These are phyloP conservation scores for Rotaria magnacalcarata DNA, from an alignment of 2,888 invertebrate species.

Conservation along the genomic window DNA sequence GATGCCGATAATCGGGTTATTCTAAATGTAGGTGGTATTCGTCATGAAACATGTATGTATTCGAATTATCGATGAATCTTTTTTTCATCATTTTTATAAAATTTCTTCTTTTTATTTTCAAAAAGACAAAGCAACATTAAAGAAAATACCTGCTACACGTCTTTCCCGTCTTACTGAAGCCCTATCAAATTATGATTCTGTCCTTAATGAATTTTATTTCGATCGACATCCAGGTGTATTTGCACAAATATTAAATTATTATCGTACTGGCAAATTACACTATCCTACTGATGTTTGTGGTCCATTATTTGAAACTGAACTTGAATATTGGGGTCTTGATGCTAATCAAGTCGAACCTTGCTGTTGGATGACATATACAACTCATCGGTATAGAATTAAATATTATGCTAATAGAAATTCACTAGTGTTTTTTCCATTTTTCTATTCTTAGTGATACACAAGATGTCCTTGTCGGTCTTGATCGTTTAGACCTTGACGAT, in stretches of 20 bases:
- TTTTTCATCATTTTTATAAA: neutral
- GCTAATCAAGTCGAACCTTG: constrained; percentile 98
- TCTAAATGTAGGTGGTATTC: constrained; percentile 86
- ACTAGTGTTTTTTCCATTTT: no score
- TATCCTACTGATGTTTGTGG: constrained; percentile 97
- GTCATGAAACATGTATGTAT: constrained; percentile 67
- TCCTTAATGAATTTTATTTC: constrained; percentile 98
- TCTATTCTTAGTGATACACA: constrained; percentile 74
- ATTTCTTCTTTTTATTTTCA: neutral
- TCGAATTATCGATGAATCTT: neutral
- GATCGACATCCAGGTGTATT: constrained; percentile 89
- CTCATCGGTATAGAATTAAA: constrained; percentile 54
- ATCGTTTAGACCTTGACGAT: constrained; percentile 91
- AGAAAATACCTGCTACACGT: constrained; percentile 92
- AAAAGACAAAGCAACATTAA: constrained; percentile 68
- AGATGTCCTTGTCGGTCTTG: constrained; percentile 92
- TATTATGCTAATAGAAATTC: neutral
- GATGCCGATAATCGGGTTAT: constrained; percentile 73
- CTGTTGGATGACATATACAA: constrained; percentile 98
- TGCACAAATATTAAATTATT: constrained; percentile 89
- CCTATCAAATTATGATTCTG: constrained; percentile 95
- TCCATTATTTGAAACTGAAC: constrained; percentile 94
- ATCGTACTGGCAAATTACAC: constrained; percentile 94
- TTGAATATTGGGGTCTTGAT: constrained; percentile 98
- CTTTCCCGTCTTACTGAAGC: constrained; percentile 89